Conservation (phyloP, 2,113 vertebrate genomes). For the Tragelaphus scriptus region DNA sequence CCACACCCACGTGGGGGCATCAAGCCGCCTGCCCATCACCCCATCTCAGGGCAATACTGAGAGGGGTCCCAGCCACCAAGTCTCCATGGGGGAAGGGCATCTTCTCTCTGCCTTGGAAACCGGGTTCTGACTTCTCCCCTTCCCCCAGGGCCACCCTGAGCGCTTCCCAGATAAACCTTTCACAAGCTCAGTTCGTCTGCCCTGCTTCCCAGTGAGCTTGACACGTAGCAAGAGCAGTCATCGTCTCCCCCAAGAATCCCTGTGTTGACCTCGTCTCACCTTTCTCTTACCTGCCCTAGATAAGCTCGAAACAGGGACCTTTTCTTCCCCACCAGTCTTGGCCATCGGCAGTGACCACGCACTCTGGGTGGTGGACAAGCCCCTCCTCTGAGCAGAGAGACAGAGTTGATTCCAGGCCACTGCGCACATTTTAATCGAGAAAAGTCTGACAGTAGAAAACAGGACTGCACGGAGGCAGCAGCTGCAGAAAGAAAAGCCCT, state of each 20-base stretch:
- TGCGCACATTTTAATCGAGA: not conserved
- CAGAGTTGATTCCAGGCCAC: not conserved
- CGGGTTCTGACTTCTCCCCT: not conserved
- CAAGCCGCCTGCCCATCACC: accelerated
- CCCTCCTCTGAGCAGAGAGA: not conserved
- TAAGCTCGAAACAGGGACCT: accelerated
- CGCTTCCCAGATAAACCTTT: not conserved
- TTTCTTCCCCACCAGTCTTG: too few species aligned
- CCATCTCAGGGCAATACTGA: not conserved
- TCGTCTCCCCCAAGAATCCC: not conserved
- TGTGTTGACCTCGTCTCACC: not conserved
- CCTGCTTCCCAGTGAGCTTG: not conserved
- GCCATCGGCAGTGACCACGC: not conserved
- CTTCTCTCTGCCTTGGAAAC: not conserved
- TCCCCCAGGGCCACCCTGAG: not conserved
- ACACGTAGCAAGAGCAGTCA: accelerated
- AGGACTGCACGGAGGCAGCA: accelerated
- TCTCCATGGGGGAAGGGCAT: not conserved
- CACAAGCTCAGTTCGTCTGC: not conserved
- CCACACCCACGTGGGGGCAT: accelerated
- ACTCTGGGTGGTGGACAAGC: not conserved
- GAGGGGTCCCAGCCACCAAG: not conserved
- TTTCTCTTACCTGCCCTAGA: not conserved
- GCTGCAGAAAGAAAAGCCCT: not conserved
- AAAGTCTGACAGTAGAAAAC: not conserved